Evolutionary conservation across 1,140 invertebrate species (phyloP).

Genomic region (Neocloeon triangulifer): DNA sequence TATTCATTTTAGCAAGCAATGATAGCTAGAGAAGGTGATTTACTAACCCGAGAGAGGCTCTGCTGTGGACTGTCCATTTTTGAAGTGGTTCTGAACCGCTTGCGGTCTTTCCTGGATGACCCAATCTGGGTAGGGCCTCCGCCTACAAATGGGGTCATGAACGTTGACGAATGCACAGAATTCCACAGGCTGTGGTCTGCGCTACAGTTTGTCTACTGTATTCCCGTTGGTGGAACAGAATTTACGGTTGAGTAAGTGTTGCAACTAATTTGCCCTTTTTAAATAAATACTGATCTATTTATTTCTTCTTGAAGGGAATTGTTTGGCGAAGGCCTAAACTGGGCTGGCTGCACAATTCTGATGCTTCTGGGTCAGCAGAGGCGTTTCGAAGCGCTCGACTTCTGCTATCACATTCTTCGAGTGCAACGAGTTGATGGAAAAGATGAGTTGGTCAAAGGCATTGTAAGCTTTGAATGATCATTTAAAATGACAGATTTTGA

Average conservation of each 20-base stretch:
- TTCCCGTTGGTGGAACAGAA: constrained; percentile 89
- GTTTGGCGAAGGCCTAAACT: constrained; percentile 96
- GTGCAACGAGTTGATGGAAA: constrained; percentile 94
- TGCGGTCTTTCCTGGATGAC: constrained; percentile 67
- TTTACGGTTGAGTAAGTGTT: constrained; percentile 82
- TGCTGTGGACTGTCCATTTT: constrained; percentile 98
- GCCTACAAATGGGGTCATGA: constrained; percentile 77
- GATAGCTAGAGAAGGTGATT: constrained; percentile 82
- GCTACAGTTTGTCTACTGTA: constrained; percentile 94
- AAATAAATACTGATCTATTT: too few species aligned
- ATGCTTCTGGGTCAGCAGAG: constrained; percentile 89
- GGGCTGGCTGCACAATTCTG: constrained; percentile 98
- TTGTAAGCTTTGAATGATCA: constrained; percentile 42
- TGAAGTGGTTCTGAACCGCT: constrained; percentile 74
- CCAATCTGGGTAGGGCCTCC: constrained; percentile 80
- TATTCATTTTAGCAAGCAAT: constrained; percentile 51
- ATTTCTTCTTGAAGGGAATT: constrained; percentile 49
- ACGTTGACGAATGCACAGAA: constrained; percentile 91
- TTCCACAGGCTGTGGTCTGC: constrained; percentile 97
- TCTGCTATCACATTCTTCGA: constrained; percentile 93
- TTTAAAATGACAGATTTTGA: background rate
- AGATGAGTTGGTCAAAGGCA: constrained; percentile 86
- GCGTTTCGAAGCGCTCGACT: constrained; percentile 93
- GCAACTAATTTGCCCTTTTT: too few species aligned
- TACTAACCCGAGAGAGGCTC: constrained; percentile 85